Base-by-base conservation (phyloP, 2,888 invertebrate species). In the Alentia gelatinosa region DNA sequence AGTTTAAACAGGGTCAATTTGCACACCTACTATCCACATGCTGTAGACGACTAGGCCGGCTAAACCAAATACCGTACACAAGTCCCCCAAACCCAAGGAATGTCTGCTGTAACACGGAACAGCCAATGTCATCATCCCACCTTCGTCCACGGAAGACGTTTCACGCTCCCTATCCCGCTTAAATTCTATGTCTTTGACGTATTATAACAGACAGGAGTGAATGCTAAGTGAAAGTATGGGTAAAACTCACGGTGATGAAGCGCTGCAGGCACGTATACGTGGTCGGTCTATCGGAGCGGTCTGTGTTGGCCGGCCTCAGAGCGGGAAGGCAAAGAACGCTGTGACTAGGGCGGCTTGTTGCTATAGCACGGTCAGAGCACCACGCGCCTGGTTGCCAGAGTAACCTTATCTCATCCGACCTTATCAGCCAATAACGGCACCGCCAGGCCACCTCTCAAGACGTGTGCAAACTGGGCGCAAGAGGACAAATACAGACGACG, bases 341-440 rank as follows among this genome's bases (percentile, higher is more conserved):
- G n/a, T n/a, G 56, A 56, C 23, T 56, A 26, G 19, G 74, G 12
- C 74, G 26, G 74, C 26, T 35, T 19, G 47, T 50, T 47, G 42
- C 86, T 47, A 47, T 42, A 86, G 47, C 86, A 12, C 33, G 79
- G 0, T 23, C 0, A 4, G 7, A 47, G 30, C 47, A 47, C 33
- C 86, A 26, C 30, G n/a, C 47, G 15, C 15, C 7, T 30, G 50
- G 86, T 86, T 86, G 33, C 86, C 86, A 42, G 15, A 50, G 50
- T 33, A 86, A 86, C 86, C 30, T 86, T 86, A 86, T 86, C 83
- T 40, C 42, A 42, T 1, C 47, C 12, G 47, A 47, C 33, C 86
- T 86, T 86, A 86, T 86, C 86, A 12, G 50, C 86, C 86, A 86
- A 86, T 86, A 86, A 86, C 47, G 26, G 50, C 3, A 30, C 83